Evolutionary conservation across 92 coral and sea anemone genomes (phyloP).

Genomic region (Porites evermanni): DNA sequence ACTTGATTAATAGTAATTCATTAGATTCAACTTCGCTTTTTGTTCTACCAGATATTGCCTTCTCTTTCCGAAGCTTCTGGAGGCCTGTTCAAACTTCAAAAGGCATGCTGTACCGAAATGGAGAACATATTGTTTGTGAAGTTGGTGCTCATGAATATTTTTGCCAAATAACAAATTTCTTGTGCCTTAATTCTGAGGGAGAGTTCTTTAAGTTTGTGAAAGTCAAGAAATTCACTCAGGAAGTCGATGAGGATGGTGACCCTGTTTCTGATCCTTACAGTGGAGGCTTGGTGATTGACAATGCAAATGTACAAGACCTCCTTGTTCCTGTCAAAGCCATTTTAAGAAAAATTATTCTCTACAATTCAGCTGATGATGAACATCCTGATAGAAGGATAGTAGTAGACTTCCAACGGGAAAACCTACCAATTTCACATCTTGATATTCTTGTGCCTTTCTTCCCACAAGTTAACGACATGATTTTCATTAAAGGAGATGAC

Average conservation of each 20-base stretch:
- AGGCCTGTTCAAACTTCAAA: slow-evolving; percentile 25
- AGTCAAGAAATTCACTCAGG: too few relatives aligned
- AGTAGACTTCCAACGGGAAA: too few relatives aligned
- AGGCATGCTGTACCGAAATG: slow-evolving; percentile 46
- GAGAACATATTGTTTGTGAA: slow-evolving; percentile 34
- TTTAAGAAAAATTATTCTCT: too few relatives aligned
- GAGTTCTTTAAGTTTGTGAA: too few relatives aligned
- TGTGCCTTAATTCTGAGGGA: slow-evolving; percentile 8
- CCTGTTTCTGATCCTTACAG: too few relatives aligned
- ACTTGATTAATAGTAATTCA: slow-evolving; percentile 22
- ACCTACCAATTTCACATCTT: slow-evolving; percentile 20
- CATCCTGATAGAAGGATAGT: too few relatives aligned
- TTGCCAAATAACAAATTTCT: slow-evolving; percentile 21
- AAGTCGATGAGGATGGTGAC: too few relatives aligned
- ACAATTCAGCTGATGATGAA: too few relatives aligned
- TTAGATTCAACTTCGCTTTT: slow-evolving; percentile 9
- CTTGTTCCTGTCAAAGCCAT: too few relatives aligned
- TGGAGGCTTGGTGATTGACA: too few relatives aligned
- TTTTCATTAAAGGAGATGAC: slow-evolving; percentile 51
- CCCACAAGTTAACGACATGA: slow-evolving; percentile 49
- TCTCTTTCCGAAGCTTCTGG: slow-evolving; percentile 47
- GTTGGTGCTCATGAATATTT: slow-evolving; percentile 17
- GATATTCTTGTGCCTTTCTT: slow-evolving; percentile 53
- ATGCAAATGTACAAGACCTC: too few relatives aligned
- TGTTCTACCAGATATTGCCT: slow-evolving; percentile 28